Evolutionary conservation across 2,888 invertebrate genomes (phyloP), one percentile per base, ranked within the genome.

Genomic region (Nephrocerus scutellatus): DNA sequence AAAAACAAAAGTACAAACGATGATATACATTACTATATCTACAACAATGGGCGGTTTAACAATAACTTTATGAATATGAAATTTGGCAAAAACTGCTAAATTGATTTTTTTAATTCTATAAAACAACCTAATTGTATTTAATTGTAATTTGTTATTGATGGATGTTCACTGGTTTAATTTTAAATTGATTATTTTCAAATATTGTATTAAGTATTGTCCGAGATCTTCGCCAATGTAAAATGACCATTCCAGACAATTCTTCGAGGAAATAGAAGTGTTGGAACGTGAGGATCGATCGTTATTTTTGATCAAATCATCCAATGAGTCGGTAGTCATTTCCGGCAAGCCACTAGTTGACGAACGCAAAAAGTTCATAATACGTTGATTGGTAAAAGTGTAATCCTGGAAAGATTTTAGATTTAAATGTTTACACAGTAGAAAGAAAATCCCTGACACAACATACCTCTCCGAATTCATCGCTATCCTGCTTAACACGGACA

Each of bases 221-320:
- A 63, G 49, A 39, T 59, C 52, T 39, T 60, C 59, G 26, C 51
- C 59, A n/a, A 66, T 62, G 41, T 62, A 65, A 43, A 66, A 63
- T 15, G 57, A 55, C 48, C 56, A 60, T 36, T 56, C 52, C 16
- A 44, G 33, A 18, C n/a, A 5, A 12, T 24, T 29, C 12, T 18
- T 32, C 16, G 4, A 19, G 54, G 20, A 12, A n/a, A n/a, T n/a
- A n/a, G n/a, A n/a, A n/a, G n/a, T n/a, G n/a, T n/a, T 19, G 20
- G 6, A 4, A n/a, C 24, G 20, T 3, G 32, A 21, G 4, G 46
- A 47, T 5, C 44, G 38, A 4, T 50, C 46, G 15, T 48, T 50
- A 12, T 49, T 39, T 32, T 56, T 53, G 10, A 66, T 38, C 39
- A 65, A 40, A 41, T 64, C 60, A 28, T 47, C 52, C 0, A 66